A percentile compares a stretch with the other conserved stretches of the same genome.
phyloP scores from a whole-genome alignment of 1,140 invertebrate species.

The Zophobas atratus region DNA sequence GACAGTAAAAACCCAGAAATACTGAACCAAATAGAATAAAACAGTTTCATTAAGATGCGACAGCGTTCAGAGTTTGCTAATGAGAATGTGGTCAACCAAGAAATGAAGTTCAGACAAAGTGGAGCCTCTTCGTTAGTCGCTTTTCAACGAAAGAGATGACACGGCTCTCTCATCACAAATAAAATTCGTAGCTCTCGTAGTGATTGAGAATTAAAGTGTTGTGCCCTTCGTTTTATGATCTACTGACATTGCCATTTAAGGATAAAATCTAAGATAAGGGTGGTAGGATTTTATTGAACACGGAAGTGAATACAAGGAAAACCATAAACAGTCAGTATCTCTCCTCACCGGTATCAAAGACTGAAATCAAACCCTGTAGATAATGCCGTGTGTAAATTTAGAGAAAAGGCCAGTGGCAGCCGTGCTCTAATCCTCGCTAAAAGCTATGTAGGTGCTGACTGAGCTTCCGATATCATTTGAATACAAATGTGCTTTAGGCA shows the following conservation, averaged over 20 bases:
- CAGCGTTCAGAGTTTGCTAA: slow-evolving; percentile 25
- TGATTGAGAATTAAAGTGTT: background rate
- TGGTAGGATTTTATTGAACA: slow-evolving; percentile 19
- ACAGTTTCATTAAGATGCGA: slow-evolving; percentile 18
- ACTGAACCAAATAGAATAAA: slow-evolving; percentile 15
- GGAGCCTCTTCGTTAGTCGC: slow-evolving; percentile 29
- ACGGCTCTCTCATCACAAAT: background rate
- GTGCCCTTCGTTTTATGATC: background rate
- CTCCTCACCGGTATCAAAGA: slow-evolving; percentile 11
- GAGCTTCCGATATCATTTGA: slow-evolving; percentile 33
- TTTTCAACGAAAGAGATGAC: slow-evolving; percentile 12
- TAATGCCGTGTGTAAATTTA: slow-evolving; percentile 37
- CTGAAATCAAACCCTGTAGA: slow-evolving; percentile 26
- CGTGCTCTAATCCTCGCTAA: slow-evolving; percentile 42
- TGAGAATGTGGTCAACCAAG: slow-evolving; percentile 35
- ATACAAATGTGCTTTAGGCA: slow-evolving; percentile 40
- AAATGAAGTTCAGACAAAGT: slow-evolving; percentile 19
- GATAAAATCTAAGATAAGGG: background rate
- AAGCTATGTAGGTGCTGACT: slow-evolving; percentile 44
- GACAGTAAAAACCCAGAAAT: background rate
- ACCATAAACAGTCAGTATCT: slow-evolving; percentile 30
- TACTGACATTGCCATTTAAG: slow-evolving; percentile 12
- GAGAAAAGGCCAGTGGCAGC: slow-evolving; percentile 10
- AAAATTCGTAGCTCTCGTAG: slow-evolving; percentile 9
- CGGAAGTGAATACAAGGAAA: slow-evolving; percentile 27